phyloP scores from a whole-genome alignment of 2,113 vertebrate species.

The Lampris megalopsis region DNA sequence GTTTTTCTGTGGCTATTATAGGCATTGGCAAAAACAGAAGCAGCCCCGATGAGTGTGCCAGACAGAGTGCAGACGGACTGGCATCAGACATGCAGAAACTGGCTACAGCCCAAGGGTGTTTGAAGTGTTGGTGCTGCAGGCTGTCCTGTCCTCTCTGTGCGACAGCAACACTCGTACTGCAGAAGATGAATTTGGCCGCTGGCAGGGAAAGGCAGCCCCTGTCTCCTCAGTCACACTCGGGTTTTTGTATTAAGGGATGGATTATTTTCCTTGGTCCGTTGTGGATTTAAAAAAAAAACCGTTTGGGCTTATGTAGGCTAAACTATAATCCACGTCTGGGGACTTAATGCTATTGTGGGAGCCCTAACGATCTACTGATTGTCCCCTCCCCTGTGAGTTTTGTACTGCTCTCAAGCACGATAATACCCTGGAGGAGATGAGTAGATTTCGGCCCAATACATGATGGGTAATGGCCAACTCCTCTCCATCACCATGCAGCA shows the following conservation, averaged over 20 bases:
- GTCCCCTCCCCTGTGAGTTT: slow-evolving; percentile 21
- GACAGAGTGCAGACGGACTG: slow-evolving; percentile 8
- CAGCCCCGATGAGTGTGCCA: slow-evolving; percentile 8
- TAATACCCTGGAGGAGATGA: slow-evolving; percentile 29
- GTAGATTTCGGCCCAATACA: slow-evolving; percentile 25
- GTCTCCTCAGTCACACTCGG: neutral
- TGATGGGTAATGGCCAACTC: slow-evolving; percentile 28
- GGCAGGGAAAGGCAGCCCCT: neutral
- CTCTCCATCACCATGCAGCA: slow-evolving; percentile 44
- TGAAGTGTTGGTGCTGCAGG: neutral
- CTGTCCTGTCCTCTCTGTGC: neutral
- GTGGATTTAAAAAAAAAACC: slow-evolving; percentile 3
- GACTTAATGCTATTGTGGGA: slow-evolving; percentile 17
- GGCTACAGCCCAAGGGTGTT: slow-evolving; percentile 15
- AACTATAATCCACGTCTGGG: slow-evolving; percentile 11
- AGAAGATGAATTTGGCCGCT: neutral
- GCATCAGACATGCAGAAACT: slow-evolving; percentile 25
- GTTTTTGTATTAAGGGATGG: neutral
- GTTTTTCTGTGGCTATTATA: neutral
- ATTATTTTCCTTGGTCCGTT: slow-evolving; percentile 1
- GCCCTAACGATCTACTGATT: slow-evolving; percentile 37
- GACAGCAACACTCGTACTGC: slow-evolving; percentile 22
- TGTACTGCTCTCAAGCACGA: slow-evolving; percentile 3
- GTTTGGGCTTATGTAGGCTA: neutral
- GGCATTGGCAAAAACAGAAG: slow-evolving; percentile 15